Conservation (phyloP, 2,113 vertebrate species). For the Poeciliopsis prolifica region DNA sequence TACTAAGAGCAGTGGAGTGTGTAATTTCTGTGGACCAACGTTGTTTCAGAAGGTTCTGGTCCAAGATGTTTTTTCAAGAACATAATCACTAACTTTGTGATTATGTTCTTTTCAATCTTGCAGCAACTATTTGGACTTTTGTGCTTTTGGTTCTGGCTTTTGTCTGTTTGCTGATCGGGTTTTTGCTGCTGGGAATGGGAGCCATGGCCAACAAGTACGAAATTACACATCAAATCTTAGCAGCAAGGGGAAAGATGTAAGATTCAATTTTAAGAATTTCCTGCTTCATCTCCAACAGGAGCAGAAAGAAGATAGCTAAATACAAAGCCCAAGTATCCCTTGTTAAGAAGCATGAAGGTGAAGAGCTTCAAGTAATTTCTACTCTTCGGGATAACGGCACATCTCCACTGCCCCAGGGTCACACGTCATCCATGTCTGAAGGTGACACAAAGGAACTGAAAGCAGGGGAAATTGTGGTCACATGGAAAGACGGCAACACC, state of each 20-base stretch:
- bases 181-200: conserved; percentile 82
- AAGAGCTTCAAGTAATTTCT: conserved; percentile 52
- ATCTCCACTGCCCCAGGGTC: neutral
- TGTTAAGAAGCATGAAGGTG: neutral
- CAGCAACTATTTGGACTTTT: conserved; percentile 86
- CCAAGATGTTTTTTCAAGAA: too few relatives aligned
- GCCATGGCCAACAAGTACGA: conserved; percentile 85
- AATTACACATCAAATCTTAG: neutral
- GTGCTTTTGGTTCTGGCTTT: conserved; percentile 80
- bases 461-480: conserved; percentile 69
- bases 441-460: conserved; percentile 33
- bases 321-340: conserved; percentile 48
- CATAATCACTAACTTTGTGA: neutral
- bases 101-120: conserved; percentile 14
- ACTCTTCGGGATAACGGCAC: conserved; percentile 13
- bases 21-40: neutral
- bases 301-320: conserved; percentile 72
- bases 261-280: neutral
- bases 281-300: conserved; percentile 70
- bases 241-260: neutral
- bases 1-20: too few relatives aligned
- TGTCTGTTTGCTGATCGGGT: conserved; percentile 76
- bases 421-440: conserved; percentile 6
- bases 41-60: neutral
- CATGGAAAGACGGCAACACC: conserved; percentile 81